These are phyloP conservation scores for Keiferia lycopersicella DNA, from an alignment of 2,888 invertebrate species.

Conservation along the genomic window DNA sequence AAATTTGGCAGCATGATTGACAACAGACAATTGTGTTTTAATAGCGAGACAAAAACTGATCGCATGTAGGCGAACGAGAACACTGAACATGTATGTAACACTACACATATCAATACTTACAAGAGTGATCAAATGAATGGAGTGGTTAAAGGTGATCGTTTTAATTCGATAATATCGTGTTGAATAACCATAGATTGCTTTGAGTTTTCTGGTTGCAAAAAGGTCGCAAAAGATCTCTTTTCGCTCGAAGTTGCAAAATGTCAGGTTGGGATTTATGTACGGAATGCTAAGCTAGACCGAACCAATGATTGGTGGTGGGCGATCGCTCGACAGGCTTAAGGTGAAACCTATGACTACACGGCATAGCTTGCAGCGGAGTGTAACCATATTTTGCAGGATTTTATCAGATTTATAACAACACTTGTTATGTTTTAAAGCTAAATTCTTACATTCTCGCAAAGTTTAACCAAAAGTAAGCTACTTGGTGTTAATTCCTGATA, in stretches of 20 bases:
- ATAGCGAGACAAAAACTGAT: conserved; percentile 50
- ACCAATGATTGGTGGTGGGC: conserved; percentile 23
- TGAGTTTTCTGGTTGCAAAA: conserved; percentile 10
- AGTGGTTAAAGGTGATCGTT: conserved; percentile 20
- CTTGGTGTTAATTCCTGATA: no score
- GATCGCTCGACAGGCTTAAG: conserved; percentile 3
- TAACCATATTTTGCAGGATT: no score
- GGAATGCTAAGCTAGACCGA: conserved; percentile 21
- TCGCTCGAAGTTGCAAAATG: conserved; percentile 22
- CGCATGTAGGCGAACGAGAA: conserved; percentile 49
- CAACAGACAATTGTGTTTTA: conserved; percentile 55
- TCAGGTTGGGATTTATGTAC: conserved; percentile 19
- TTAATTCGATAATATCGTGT: conserved; percentile 27
- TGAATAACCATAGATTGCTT: conserved; percentile 21
- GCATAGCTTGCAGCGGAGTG: no score
- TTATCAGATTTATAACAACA: no score
- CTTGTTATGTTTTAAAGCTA: no score
- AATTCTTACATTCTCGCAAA: no score
- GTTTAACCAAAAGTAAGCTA: no score
- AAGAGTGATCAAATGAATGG: conserved; percentile 22
- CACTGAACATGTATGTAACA: conserved; percentile 12
- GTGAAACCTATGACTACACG: no score
- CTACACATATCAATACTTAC: conserved; percentile 26
- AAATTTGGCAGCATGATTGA: conserved; percentile 48
- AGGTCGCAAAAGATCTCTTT: background rate